Conservation (phyloP, 2,113 vertebrate species). For the Ivindomyrus marchei region DNA sequence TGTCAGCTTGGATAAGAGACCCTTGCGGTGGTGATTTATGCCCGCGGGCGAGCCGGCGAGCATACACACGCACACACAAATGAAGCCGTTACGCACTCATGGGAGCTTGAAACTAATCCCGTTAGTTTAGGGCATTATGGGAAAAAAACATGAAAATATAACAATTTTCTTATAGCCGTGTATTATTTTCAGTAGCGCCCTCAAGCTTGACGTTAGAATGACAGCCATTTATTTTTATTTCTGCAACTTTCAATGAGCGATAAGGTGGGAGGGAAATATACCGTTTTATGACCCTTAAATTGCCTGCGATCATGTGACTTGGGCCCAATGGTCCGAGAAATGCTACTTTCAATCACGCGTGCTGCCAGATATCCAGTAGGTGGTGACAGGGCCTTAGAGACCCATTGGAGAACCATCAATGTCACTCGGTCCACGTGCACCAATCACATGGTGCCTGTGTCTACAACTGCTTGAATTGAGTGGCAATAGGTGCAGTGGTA, state of each 20-base stretch:
- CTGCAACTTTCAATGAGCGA: not conserved
- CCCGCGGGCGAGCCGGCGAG: not conserved
- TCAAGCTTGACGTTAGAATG: not conserved
- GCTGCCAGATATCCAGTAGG: not conserved
- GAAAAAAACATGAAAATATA: not conserved
- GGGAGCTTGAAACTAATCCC: not conserved
- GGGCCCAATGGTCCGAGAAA: not conserved
- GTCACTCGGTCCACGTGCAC: no score
- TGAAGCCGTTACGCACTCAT: not conserved
- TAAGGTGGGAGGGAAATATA: not conserved
- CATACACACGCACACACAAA: not conserved
- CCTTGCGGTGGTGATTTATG: conserved; percentile 26
- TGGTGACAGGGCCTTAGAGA: not conserved
- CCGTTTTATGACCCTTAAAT: not conserved
- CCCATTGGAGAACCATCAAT: not conserved
- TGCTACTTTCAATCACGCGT: not conserved
- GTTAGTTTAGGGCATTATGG: not conserved
- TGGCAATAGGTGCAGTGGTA: not conserved
- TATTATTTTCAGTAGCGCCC: not conserved
- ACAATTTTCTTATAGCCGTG: not conserved
- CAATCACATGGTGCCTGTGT: not conserved
- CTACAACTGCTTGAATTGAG: not conserved
- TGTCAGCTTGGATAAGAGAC: conserved; percentile 48
- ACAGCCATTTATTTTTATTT: not conserved
- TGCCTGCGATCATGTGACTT: not conserved